phyloP scores from a whole-genome alignment of 2,113 vertebrate genomes.

The Sylvilagus bachmani region DNA sequence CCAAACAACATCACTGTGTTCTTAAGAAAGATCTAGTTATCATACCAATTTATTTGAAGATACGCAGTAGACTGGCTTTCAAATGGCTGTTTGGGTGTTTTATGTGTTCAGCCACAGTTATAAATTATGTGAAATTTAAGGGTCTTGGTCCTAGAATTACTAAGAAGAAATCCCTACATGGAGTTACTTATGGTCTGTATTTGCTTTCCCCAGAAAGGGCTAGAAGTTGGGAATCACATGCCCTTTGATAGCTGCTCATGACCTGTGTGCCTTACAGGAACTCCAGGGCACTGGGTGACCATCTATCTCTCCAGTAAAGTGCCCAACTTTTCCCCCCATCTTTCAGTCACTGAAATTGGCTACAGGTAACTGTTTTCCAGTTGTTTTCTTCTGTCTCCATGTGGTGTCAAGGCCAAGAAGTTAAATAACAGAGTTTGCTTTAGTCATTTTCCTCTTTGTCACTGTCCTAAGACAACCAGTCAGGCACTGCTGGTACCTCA shows the following conservation, averaged over 20 bases:
- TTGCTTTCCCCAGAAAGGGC: slow-evolving; percentile 37
- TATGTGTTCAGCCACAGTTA: background rate
- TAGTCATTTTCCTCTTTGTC: background rate
- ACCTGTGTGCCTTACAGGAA: background rate
- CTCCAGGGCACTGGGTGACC: slow-evolving; percentile 12
- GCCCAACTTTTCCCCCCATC: background rate
- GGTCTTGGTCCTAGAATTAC: slow-evolving; percentile 3
- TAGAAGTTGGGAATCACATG: slow-evolving; percentile 32
- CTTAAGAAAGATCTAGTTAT: slow-evolving; percentile 26
- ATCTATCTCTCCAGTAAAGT: slow-evolving; percentile 23
- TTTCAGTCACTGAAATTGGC: background rate
- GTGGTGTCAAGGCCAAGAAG: slow-evolving; percentile 27
- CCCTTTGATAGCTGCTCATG: background rate
- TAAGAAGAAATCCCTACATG: slow-evolving; percentile 53
- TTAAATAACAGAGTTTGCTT: slow-evolving; percentile 13
- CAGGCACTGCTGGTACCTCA: slow-evolving; percentile 38
- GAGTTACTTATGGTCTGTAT: slow-evolving; percentile 39
- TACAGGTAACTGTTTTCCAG: background rate
- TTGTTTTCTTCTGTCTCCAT: slow-evolving; percentile 32
- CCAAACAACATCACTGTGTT: background rate
- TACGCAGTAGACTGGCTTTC: slow-evolving; percentile 48
- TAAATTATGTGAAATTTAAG: slow-evolving; percentile 26
- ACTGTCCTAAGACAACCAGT: slow-evolving; percentile 31
- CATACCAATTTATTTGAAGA: slow-evolving; percentile 27
- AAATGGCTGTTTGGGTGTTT: slow-evolving; percentile 16